phyloP scores from a whole-genome alignment of 2,888 invertebrate species.

The Ditula angustiorana region DNA sequence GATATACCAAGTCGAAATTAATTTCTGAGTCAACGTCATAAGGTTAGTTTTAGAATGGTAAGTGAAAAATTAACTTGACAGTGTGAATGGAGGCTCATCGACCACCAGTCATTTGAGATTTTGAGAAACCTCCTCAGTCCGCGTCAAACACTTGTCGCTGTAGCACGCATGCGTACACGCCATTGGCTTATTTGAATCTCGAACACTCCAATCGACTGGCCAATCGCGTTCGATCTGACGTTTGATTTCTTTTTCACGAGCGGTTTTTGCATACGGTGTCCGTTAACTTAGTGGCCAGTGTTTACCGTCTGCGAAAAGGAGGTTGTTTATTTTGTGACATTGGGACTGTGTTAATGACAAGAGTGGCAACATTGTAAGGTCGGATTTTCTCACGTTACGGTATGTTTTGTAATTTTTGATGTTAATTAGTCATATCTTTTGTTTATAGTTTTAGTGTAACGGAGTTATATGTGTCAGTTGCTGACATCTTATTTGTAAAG shows the following conservation, averaged over 20 bases:
- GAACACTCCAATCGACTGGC: constrained; percentile 67
- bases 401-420: constrained; percentile 60
- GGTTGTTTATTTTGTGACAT: constrained; percentile 70
- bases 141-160: constrained; percentile 70
- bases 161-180: constrained; percentile 62
- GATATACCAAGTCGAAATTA: constrained; percentile 28
- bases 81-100: constrained; percentile 76
- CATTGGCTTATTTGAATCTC: constrained; percentile 72
- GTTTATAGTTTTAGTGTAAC: constrained; percentile 47
- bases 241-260: constrained; percentile 75
- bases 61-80: constrained; percentile 57
- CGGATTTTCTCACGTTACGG: constrained; percentile 76
- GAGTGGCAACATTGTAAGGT: constrained; percentile 59
- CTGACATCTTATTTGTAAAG: constrained; percentile 24
- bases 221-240: constrained; percentile 73
- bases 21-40: neutral
- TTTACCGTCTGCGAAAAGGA: constrained; percentile 21
- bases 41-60: constrained; percentile 45
- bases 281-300: constrained; percentile 61
- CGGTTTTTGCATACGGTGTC: constrained; percentile 69
- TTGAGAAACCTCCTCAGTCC: constrained; percentile 76
- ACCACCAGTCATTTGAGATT: constrained; percentile 76
- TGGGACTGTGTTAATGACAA: constrained; percentile 50
- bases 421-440: constrained; percentile 57
- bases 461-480: constrained; percentile 43